phyloP scores from a whole-genome alignment of 2,113 vertebrate genomes.

The Talpa occidentalis region DNA sequence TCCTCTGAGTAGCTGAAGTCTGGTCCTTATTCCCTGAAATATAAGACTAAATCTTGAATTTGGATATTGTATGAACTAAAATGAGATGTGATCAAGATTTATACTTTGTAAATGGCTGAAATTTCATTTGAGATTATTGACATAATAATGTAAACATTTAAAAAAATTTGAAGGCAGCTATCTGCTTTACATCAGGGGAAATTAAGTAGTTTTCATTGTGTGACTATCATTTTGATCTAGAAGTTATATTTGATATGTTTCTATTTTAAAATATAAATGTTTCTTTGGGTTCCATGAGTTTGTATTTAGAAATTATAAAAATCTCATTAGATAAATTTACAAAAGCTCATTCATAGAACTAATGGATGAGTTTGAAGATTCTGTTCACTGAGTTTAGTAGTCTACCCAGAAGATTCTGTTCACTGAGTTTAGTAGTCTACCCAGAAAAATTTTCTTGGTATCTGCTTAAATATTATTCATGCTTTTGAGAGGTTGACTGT shows the following conservation, averaged over 20 bases:
- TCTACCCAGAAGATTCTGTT: neutral
- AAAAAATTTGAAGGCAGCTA: neutral
- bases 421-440: neutral
- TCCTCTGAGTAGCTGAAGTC: neutral
- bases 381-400: neutral
- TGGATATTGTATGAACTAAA: slow-evolving; percentile 13
- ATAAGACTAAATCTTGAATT: slow-evolving; percentile 1
- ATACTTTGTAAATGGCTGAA: slow-evolving; percentile 13
- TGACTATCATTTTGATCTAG: slow-evolving; percentile 49
- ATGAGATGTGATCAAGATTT: neutral
- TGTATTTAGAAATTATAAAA: slow-evolving; percentile 50
- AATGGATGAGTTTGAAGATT: neutral
- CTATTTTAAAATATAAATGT: slow-evolving; percentile 37
- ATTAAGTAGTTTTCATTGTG: slow-evolving; percentile 34
- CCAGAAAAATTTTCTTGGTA: neutral
- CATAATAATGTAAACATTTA: slow-evolving; percentile 14
- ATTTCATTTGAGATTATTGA: slow-evolving; percentile 50
- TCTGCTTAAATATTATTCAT: neutral
- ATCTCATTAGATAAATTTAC: neutral
- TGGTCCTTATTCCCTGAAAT: neutral
- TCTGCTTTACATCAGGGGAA: neutral
- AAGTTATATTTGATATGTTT: slow-evolving; percentile 19
- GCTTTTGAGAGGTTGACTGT: slow-evolving; percentile 16
- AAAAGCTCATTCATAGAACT: neutral
- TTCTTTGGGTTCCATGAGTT: neutral